These are phyloP conservation scores for Pseudomugil gertrudae DNA, from an alignment of 2,797 vertebrate genomes.

Conservation along the genomic window DNA sequence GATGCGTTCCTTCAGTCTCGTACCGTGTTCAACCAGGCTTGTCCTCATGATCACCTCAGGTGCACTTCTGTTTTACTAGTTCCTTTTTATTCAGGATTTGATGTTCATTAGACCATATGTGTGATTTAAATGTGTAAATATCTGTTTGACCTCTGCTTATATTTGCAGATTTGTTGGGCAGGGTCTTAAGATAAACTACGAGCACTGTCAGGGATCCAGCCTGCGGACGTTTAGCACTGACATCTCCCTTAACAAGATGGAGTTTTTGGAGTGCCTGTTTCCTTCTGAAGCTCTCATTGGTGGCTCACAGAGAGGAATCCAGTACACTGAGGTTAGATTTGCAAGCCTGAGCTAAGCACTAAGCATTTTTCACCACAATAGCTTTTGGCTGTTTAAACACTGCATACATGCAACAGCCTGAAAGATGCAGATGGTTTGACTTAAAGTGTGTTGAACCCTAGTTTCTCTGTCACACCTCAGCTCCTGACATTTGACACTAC, in stretches of 20 bases:
- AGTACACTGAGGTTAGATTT: constrained; percentile 93
- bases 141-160: constrained; percentile 18
- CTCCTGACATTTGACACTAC: constrained; percentile 90
- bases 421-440: constrained; percentile 18
- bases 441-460: constrained; percentile 19
- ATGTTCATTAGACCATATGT: neutral
- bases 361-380: constrained; percentile 20
- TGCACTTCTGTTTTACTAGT: constrained; percentile 56
- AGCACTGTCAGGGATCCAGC: constrained; percentile 90
- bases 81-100: neutral
- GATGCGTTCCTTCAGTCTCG: constrained; percentile 88
- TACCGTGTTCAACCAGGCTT: constrained; percentile 90
- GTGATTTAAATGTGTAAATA: neutral
- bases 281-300: constrained; percentile 84
- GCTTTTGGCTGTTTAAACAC: constrained; percentile 23
- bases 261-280: constrained; percentile 95
- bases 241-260: constrained; percentile 88
- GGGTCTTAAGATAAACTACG: constrained; percentile 90
- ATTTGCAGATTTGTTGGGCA: constrained; percentile 89
- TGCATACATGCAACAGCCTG: constrained; percentile 3
- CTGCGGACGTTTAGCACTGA: constrained; percentile 89
- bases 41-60: constrained; percentile 97
- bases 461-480: constrained; percentile 78
- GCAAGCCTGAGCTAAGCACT: neutral
- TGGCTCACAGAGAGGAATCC: constrained; percentile 86